These are phyloP conservation scores for Volucella bombylans DNA, from an alignment of 2,888 invertebrate genomes.

Conservation along the genomic window DNA sequence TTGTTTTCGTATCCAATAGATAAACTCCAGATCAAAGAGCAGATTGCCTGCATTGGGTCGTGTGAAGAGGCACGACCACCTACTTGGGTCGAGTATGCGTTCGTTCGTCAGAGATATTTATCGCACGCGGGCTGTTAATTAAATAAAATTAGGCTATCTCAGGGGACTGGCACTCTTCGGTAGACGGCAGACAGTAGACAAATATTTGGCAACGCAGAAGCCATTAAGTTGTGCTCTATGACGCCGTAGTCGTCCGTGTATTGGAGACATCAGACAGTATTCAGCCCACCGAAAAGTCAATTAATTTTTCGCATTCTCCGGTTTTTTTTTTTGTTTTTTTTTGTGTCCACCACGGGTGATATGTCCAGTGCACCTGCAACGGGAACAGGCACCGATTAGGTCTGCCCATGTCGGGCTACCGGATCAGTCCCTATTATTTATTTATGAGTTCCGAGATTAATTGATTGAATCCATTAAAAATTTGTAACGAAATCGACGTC, in stretches of 20 bases:
- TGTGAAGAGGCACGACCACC: constrained; percentile 47
- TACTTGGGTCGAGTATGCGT: constrained; percentile 37
- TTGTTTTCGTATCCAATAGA: constrained; percentile 44
- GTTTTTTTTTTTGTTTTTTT: background rate
- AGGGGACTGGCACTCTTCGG: constrained; percentile 10
- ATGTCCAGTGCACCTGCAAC: constrained; percentile 48
- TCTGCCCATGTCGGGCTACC: background rate
- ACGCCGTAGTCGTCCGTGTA: constrained; percentile 4
- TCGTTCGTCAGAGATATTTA: constrained; percentile 51
- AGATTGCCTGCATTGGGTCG: constrained; percentile 29
- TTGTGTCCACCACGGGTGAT: background rate
- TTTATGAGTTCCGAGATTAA: constrained; percentile 71
- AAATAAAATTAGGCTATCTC: constrained; percentile 65
- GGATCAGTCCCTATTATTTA: constrained; percentile 64
- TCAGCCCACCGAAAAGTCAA: constrained; percentile 47
- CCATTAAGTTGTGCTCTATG: constrained; percentile 17
- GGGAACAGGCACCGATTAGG: constrained; percentile 59
- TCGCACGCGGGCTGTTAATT: constrained; percentile 46
- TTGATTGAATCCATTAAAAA: constrained; percentile 74
- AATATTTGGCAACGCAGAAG: constrained; percentile 42
- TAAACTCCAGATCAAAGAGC: constrained; percentile 61
- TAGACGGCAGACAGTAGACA: constrained; percentile 18
- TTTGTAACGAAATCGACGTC: constrained; percentile 71
- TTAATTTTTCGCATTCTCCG: constrained; percentile 52
- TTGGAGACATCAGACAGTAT: background rate